phyloP scores from a whole-genome alignment of 2,888 invertebrate genomes.

The Tenodera sinensis region DNA sequence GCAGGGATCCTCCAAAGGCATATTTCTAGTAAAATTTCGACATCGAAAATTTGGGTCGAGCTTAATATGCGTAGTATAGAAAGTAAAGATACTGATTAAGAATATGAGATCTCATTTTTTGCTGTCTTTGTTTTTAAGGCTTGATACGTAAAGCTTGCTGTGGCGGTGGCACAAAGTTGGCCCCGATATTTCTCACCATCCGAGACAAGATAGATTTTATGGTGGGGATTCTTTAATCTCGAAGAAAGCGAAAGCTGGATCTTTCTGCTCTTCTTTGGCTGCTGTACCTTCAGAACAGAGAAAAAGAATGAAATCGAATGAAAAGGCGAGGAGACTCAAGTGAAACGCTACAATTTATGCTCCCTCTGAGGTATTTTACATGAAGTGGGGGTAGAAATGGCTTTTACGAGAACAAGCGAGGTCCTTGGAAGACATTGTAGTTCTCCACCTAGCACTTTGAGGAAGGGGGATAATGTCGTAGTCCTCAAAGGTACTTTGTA shows the following conservation, averaged over 20 bases:
- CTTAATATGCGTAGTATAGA: no score
- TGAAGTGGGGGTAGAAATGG: not conserved
- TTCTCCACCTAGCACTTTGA: not conserved
- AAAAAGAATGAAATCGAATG: not conserved
- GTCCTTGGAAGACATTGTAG: not conserved
- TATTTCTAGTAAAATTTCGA: no score
- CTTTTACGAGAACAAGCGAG: not conserved
- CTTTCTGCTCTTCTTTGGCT: not conserved
- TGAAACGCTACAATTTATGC: not conserved
- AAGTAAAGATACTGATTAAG: no score
- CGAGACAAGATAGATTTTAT: no score
- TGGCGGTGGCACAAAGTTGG: no score
- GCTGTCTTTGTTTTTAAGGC: no score
- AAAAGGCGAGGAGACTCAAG: not conserved
- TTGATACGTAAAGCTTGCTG: no score
- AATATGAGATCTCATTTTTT: no score
- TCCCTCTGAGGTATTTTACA: not conserved
- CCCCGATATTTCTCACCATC: no score
- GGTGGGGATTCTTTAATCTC: not conserved
- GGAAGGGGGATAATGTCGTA: not conserved
- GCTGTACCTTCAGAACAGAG: not conserved
- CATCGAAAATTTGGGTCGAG: no score
- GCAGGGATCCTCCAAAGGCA: no score
- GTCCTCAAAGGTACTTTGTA: not conserved
- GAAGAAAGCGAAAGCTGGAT: not conserved